phyloP scores from a whole-genome alignment of 2,888 invertebrate genomes.

The Drosophila mercatorum region DNA sequence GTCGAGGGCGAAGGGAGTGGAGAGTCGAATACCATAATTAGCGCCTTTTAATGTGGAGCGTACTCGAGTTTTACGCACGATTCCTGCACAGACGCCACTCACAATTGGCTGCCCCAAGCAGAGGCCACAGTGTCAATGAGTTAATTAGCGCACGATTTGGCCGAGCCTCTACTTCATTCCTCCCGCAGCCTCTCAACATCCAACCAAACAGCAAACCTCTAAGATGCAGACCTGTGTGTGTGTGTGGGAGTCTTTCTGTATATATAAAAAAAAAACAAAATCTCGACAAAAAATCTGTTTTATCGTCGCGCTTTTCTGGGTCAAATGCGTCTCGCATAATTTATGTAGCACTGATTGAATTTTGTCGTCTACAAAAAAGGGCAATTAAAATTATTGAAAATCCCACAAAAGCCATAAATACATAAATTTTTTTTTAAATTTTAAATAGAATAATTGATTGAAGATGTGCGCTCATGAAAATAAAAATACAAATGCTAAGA shows the following conservation, averaged over 20 bases:
- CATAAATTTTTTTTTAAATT: not conserved
- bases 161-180: constrained; percentile 5
- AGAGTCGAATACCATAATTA: constrained; percentile 69
- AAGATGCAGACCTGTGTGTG: constrained; percentile 19
- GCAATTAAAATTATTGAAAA: constrained; percentile 75
- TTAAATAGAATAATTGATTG: constrained; percentile 31
- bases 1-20: not conserved
- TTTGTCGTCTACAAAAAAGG: constrained; percentile 64
- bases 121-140: constrained; percentile 78
- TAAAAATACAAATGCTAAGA: constrained; percentile 42
- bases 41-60: constrained; percentile 81
- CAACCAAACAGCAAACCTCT: not conserved
- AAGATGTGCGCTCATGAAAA: constrained; percentile 44
- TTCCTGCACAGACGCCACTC: constrained; percentile 75
- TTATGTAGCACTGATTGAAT: constrained; percentile 73
- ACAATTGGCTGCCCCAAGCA: constrained; percentile 34
- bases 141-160: constrained; percentile 78
- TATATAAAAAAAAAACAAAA: constrained; percentile 5
- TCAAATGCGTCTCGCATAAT: constrained; percentile 63
- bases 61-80: constrained; percentile 78
- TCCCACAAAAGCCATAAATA: constrained; percentile 41
- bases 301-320: constrained; percentile 67
- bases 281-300: constrained; percentile 57
- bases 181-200: constrained; percentile 14
- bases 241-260: constrained; percentile 35